Evolutionary conservation across 2,888 invertebrate species (phyloP), one percentile per base, ranked within the genome.

Genomic region (Callyntrura sp.): DNA sequence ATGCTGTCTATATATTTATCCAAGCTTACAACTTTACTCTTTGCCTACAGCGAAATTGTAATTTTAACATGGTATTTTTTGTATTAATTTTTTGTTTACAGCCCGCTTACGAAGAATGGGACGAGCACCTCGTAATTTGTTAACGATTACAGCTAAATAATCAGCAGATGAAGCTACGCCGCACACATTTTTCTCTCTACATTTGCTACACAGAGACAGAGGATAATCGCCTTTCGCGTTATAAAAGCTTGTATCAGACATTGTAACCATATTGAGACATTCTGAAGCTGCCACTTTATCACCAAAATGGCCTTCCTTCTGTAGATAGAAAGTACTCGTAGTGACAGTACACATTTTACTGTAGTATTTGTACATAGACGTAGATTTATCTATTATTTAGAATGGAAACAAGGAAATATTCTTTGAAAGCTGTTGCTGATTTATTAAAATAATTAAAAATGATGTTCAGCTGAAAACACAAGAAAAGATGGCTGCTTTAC

Each of bases 81-180:
- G 17, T 94, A 94, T 93, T 94, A 94, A 93, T 95, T 90, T 35
- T 95, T 96, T 94, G 90, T 90, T 93, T 93, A 57, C 96, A 96
- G 97, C 96, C 95, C 97, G 97, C 94, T 95, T 96, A 95, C 96
- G 97, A 94, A 97, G 98, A 94, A 95, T 96, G 96, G 97, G 97
- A 95, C 96, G 97, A 95, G 96, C 96, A 95, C 96, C 96, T 93
- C 97, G 97, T 95, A 97, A 97, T 85, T 68, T 90, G 51, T 20
- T 90, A 76, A 88, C 88, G 14, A 88, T 88, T 55, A 60, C 65
- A n/a, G 68, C 62, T 28, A 88, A 88, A 88, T 55, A 70, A 83
- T 60, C 60, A 73, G 82, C 82, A 62, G 45, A 51, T 23, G 60
- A 81, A 82, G 48, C 45, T 23, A 86, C 11, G 85, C 62, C 51